These are phyloP conservation scores for Papilio protenor DNA, from an alignment of 2,888 invertebrate genomes.

Conservation along the genomic window DNA sequence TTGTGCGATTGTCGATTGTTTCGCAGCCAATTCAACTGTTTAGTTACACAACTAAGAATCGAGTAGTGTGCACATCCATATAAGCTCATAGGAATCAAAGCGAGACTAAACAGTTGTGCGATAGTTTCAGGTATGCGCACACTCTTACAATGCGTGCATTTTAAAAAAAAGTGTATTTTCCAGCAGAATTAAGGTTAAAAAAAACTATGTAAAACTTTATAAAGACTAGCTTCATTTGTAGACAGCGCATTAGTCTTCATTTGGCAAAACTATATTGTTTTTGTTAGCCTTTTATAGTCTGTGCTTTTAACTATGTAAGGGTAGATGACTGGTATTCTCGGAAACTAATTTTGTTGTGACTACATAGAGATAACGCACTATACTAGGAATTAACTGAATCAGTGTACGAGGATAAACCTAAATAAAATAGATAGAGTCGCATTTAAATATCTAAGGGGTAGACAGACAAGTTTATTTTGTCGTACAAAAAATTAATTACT, in stretches of 20 bases:
- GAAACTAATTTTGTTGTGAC: neutral
- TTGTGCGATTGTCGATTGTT: no score
- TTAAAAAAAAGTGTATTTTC: no score
- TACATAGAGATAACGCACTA: neutral
- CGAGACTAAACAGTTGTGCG: no score
- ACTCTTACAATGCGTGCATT: no score
- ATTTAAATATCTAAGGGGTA: neutral
- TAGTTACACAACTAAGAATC: no score
- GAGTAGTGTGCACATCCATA: no score
- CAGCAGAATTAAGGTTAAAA: no score
- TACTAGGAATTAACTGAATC: constrained; percentile 9
- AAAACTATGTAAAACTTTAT: neutral
- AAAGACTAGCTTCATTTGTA: neutral
- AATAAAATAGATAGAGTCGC: neutral
- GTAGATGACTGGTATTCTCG: constrained; percentile 5
- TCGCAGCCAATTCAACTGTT: no score
- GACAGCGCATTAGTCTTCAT: neutral
- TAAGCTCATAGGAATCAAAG: no score
- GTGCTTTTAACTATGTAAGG: neutral
- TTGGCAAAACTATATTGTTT: neutral
- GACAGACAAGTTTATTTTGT: neutral
- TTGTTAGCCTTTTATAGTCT: neutral
- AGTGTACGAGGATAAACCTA: neutral
- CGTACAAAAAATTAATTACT: no score
- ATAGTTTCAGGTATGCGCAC: no score